phyloP scores from a whole-genome alignment of 2,797 vertebrate species.

The Diplodus puntazzo region DNA sequence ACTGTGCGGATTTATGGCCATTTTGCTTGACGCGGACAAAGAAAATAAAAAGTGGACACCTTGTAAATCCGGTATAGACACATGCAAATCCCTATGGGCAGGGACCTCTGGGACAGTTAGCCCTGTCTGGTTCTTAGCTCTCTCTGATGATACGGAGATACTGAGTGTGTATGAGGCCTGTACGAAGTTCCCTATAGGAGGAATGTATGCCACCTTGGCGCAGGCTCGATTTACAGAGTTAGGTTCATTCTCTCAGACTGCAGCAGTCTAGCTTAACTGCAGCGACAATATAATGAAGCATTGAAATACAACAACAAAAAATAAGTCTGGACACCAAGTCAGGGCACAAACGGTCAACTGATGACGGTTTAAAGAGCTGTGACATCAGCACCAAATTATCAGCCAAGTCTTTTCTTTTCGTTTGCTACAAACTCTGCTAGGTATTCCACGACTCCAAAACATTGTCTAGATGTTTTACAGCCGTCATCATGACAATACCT shows the following conservation, averaged over 20 bases:
- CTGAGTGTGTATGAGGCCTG: slow-evolving; percentile 78
- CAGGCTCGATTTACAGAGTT: slow-evolving; percentile 72
- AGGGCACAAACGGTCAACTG: slow-evolving; percentile 45
- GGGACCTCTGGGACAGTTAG: slow-evolving; percentile 23
- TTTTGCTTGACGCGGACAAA: background rate
- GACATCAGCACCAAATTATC: slow-evolving; percentile 11
- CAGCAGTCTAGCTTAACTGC: slow-evolving; percentile 75
- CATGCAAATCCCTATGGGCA: background rate
- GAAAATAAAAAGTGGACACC: slow-evolving; percentile 12
- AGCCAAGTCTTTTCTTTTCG: slow-evolving; percentile 7
- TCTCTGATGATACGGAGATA: slow-evolving; percentile 77
- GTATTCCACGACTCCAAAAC: background rate
- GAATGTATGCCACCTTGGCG: slow-evolving; percentile 92
- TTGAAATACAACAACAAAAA: slow-evolving; percentile 51
- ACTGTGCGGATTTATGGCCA: background rate
- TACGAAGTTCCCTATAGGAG: slow-evolving; percentile 87
- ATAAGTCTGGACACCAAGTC: slow-evolving; percentile 53
- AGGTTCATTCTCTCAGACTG: slow-evolving; percentile 71
- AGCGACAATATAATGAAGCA: slow-evolving; percentile 77
- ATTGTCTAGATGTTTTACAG: background rate
- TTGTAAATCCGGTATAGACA: slow-evolving; percentile 14
- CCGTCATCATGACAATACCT: background rate
- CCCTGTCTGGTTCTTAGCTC: slow-evolving; percentile 82
- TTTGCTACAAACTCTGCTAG: background rate
- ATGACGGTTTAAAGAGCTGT: slow-evolving; percentile 6